Evolutionary conservation across 2,888 invertebrate genomes (phyloP).

Genomic region (Amblyteles armatorius): DNA sequence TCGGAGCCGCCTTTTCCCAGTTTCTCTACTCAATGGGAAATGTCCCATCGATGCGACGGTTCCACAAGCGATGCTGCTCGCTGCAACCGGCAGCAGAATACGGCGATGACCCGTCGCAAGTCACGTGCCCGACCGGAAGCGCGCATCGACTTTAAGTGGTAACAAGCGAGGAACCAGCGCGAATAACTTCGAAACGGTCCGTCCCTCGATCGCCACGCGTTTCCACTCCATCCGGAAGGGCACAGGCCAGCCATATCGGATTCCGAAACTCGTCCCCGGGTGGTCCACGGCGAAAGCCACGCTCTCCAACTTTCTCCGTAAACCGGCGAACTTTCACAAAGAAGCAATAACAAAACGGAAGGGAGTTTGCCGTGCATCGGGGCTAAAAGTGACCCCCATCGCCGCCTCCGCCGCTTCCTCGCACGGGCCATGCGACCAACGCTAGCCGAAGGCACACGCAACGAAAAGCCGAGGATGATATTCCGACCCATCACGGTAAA

Average conservation of each 20-base stretch:
- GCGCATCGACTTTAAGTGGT: constrained; percentile 12
- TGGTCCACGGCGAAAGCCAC: constrained; percentile 28
- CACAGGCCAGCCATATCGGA: background rate
- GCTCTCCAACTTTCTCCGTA: background rate
- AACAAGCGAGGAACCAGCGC: constrained; percentile 4
- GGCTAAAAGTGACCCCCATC: background rate
- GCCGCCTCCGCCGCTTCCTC: background rate
- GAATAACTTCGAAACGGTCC: constrained; percentile 26
- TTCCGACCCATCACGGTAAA: background rate
- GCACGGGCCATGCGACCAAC: background rate
- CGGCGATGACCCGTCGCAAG: background rate
- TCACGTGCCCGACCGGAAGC: constrained; percentile 53
- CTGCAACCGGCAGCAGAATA: background rate
- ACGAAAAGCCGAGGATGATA: background rate
- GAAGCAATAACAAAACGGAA: constrained; percentile 11
- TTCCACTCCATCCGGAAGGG: constrained; percentile 39
- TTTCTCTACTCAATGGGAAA: background rate
- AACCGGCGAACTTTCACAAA: constrained; percentile 7
- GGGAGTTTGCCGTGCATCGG: constrained; percentile 9
- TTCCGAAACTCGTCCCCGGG: constrained; percentile 9
- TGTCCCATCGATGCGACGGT: background rate
- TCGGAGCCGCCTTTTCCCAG: background rate
- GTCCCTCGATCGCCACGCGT: constrained; percentile 11
- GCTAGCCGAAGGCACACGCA: background rate
- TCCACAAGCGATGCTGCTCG: background rate